Base-by-base conservation (phyloP, 1,140 invertebrate species). In the Pomacea maculata region DNA sequence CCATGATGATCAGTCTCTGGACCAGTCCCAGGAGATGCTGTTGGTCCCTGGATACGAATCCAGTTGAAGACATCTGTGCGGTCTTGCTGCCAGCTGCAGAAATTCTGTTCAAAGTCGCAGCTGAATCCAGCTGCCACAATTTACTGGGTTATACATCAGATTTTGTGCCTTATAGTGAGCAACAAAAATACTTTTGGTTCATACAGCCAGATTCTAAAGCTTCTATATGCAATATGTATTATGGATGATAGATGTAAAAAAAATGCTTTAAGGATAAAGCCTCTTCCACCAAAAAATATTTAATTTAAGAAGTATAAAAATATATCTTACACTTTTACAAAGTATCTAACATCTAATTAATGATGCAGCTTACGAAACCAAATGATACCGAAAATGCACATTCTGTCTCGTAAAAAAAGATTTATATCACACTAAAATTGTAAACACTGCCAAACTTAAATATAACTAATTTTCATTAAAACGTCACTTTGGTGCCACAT, bases 31-130 rank as follows among this genome's bases (percentile, higher is more conserved):
- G 64, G 21, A 68, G 78, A 86, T 7, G 73, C 71, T 82, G 86
- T 87, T 1, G n/a, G 73, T 17, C 83, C 84, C 7, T 79, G 72
- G 75, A 82, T 79, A 57, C 85, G 65, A 34, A 81, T 85, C 90
- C 90, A 91, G 83, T 90, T 84, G 83, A 89, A 90, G 45, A 84
- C 78, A 80, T 89, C 89, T 5, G 82, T 85, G 73, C 81, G 85
- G 79, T 88, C 86, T 67, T 90, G 88, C 11, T 80, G 86, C 87
- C 88, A 90, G 2, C 86, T 85, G 83, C 89, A 90, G n/a, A 85
- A 75, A 73, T 83, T 86, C 64, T 75, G 82, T 72, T 91, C 89
- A 86, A 91, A 91, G 75, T 81, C 83, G 80, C 89, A 90, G 34
- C 70, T 81, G 54, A 75, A 79, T 55, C 77, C 75, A 10, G 25